Conservation (phyloP, 64 coral and sea anemone genomes). For the Dendronephthya gigantea region DNA sequence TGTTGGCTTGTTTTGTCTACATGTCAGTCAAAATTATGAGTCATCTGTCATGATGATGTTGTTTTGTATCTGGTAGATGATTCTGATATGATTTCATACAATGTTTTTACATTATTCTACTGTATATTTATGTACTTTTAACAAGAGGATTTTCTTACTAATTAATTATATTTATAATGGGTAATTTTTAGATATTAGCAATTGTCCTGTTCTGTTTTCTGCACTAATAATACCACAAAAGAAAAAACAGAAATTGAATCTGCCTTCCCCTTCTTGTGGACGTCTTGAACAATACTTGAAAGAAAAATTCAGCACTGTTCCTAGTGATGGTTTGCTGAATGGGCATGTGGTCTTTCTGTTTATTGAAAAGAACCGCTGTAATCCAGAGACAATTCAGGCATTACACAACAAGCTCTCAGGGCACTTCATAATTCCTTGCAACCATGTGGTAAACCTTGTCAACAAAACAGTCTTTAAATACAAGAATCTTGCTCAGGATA, state of each 20-base stretch:
- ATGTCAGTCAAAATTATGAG: too few species aligned
- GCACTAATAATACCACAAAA: neutral
- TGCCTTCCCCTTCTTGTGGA: neutral
- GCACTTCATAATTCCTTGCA: neutral
- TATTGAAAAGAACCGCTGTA: neutral
- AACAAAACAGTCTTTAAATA: neutral
- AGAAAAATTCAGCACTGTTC: neutral
- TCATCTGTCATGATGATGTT: too few species aligned
- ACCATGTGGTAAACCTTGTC: neutral
- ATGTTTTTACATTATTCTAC: neutral
- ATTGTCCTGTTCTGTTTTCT: neutral
- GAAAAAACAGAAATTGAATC: neutral
- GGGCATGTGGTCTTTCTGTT: conserved; percentile 14
- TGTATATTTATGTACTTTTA: neutral
- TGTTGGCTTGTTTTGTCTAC: neutral
- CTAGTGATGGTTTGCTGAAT: conserved; percentile 7
- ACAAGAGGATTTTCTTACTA: neutral
- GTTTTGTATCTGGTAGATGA: neutral
- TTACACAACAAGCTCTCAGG: neutral
- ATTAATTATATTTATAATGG: neutral
- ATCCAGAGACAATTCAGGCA: neutral
- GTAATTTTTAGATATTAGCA: conserved; percentile 4
- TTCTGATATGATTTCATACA: neutral
- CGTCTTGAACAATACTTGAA: conserved; percentile 2
- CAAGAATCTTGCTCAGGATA: neutral